phyloP scores from a whole-genome alignment of 1,140 invertebrate species.

The Lepidurus apus region DNA sequence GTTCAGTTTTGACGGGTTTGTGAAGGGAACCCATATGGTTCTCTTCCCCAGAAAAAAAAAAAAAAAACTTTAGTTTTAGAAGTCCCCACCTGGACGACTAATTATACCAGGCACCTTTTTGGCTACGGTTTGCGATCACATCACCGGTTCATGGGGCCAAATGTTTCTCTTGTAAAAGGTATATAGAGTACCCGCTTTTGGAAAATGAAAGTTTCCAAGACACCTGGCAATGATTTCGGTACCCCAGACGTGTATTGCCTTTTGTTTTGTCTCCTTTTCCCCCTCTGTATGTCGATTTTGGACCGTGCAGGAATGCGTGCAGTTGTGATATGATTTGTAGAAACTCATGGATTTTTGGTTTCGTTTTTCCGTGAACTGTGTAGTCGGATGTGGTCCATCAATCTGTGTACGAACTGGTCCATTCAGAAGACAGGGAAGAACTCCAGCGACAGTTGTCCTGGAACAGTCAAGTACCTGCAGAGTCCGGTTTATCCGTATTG shows the following conservation, averaged over 20 bases:
- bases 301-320: too few species aligned
- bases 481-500: conserved; percentile 57
- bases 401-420: conserved; percentile 96
- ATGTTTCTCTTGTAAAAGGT: background rate
- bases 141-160: background rate
- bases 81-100: background rate
- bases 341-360: background rate
- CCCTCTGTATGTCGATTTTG: background rate
- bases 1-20: too few species aligned
- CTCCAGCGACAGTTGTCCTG: conserved; percentile 92
- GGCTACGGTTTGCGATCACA: background rate
- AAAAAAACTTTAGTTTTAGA: background rate
- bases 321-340: too few species aligned
- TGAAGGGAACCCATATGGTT: too few species aligned
- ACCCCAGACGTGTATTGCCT: background rate
- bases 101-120: conserved; percentile 5
- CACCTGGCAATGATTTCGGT: background rate
- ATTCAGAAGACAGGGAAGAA: conserved; percentile 97
- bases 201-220: background rate
- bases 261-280: background rate
- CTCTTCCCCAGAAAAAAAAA: too few species aligned
- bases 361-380: conserved; percentile 38
- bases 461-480: conserved; percentile 86
- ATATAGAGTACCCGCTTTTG: background rate
- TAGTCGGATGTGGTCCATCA: conserved; percentile 99